Conservation (phyloP, 2,797 vertebrate genomes). For the Oreortyx pictus region DNA sequence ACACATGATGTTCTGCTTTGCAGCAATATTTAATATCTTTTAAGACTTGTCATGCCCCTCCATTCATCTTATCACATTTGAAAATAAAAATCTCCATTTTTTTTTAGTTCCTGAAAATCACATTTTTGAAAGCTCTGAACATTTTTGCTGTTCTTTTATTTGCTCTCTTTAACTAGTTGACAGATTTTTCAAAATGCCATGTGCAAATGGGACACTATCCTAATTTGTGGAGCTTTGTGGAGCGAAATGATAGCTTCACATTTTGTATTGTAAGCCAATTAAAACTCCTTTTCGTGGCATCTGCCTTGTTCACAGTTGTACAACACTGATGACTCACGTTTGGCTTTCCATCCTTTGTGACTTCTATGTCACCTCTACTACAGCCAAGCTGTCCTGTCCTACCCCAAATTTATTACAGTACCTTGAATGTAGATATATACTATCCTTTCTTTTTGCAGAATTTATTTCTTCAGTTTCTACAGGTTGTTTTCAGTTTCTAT, state of each 20-base stretch:
- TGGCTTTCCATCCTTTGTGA: background rate
- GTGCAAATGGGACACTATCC: background rate
- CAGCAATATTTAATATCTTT: background rate
- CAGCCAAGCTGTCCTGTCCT: background rate
- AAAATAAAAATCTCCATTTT: background rate
- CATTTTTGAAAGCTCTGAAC: background rate
- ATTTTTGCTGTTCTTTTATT: background rate
- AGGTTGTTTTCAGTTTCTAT: background rate
- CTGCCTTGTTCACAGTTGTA: background rate
- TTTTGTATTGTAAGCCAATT: background rate
- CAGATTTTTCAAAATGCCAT: background rate
- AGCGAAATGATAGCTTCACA: background rate
- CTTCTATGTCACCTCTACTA: background rate
- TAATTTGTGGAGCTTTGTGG: background rate
- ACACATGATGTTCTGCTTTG: background rate
- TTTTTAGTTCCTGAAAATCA: background rate
- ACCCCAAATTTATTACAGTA: background rate
- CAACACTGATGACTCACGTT: fast-evolving
- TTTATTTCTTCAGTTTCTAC: background rate
- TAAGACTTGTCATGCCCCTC: background rate
- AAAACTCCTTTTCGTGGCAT: background rate
- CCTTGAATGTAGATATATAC: background rate
- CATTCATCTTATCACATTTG: background rate
- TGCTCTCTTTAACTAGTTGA: background rate
- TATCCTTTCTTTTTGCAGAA: background rate